Base-by-base conservation (phyloP, 2,797 vertebrate genomes). In the Poecile montanus region DNA sequence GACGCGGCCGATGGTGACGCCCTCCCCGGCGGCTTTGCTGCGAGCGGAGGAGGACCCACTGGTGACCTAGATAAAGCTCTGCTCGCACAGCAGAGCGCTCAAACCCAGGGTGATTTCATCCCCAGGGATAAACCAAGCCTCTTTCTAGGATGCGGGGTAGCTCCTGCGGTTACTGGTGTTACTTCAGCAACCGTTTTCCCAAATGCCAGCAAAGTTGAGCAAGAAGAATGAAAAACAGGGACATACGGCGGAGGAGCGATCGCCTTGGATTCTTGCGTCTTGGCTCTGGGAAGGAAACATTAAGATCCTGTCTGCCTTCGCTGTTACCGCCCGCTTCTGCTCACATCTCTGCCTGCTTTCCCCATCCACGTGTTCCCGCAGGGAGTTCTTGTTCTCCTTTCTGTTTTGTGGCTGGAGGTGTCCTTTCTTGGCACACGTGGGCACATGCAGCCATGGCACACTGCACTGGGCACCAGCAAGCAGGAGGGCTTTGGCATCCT, bases 81-180 rank as follows among this genome's bases (percentile, higher is more conserved):
- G 62, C 44, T 45, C 54, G 7, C 42, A 3, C 50, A 13, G 88
- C 30, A 11, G 53, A 6, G 91, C 2, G 0, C 90, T 93, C 38
- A 40, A 82, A 60, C 60, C 36, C 61, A 1, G 58, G 57, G 47
- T 45, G 83, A 26, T 73, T 94, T 89, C 74, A 79, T 91, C 71
- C 66, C n/a, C 10, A 18, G 90, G 70, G 76, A 91, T 68, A 73
- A 95, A 53, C 34, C 5, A 2, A 86, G 29, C 77, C 71, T 84
- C 96, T 94, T 84, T 94, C 93, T 76, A 95, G 95, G 94, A 88
- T 91, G 83, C 34, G 1, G 83, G 60, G 85, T 91, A 88, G 88
- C 85, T 95, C 85, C 86, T 2, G 5, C 1, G 0, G 73, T 91
- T 79, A 4, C 40, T 56, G 48, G 86, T 83, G 72, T 91, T 82